Percentiles rank a stretch among this genome's conserved stretches.
Conservation (phyloP, 2,797 vertebrate genomes). For the Capromys pilorides region DNA sequence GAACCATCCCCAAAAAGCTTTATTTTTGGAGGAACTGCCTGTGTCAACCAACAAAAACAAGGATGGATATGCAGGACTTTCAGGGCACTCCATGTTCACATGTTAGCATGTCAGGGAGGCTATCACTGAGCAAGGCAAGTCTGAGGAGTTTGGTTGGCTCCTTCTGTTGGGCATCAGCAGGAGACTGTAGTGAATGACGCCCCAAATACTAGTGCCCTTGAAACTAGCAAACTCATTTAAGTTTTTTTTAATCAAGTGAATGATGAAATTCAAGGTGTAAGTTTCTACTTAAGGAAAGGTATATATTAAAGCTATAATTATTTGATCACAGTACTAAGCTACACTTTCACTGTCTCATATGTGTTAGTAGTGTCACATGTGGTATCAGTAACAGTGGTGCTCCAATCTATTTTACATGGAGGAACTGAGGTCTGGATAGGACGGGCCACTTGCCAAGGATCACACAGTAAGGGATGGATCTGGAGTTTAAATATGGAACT, state of each 20-base stretch:
- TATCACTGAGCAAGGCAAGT: neutral
- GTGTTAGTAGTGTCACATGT: neutral
- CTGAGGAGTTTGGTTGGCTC: neutral
- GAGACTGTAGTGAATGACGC: neutral
- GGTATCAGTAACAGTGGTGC: neutral
- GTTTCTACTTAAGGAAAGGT: neutral
- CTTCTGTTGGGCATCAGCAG: neutral
- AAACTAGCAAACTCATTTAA: neutral
- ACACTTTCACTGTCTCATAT: neutral
- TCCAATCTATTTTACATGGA: neutral
- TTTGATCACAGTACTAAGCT: neutral
- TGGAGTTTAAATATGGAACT: neutral
- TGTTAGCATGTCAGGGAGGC: neutral
- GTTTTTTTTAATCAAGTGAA: neutral
- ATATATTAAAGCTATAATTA: neutral
- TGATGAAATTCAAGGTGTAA: conserved; percentile 15
- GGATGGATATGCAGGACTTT: neutral
- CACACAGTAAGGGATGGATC: neutral
- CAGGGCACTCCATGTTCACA: neutral
- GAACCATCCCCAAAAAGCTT: neutral
- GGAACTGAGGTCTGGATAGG: neutral
- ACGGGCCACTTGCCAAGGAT: neutral
- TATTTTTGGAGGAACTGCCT: neutral
- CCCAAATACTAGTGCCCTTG: neutral
- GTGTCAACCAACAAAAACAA: neutral